These are phyloP conservation scores for Amblyjoppa proteus DNA, from an alignment of 2,888 invertebrate genomes.

Conservation along the genomic window DNA sequence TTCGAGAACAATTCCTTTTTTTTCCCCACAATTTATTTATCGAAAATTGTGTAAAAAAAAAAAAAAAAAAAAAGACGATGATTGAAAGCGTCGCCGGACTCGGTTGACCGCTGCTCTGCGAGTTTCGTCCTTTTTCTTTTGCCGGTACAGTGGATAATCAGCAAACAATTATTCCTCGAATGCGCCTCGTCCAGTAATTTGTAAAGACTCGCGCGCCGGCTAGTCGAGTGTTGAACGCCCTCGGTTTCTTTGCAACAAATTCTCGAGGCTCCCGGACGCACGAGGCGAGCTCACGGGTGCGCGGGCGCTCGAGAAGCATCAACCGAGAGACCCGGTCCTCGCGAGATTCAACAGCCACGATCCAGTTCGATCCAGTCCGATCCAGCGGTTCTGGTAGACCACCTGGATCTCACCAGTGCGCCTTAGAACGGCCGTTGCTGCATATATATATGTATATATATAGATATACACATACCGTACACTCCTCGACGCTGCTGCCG, in stretches of 20 bases:
- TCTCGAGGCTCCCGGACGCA: not conserved
- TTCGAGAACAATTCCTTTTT: not conserved
- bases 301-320: slow-evolving; percentile 23
- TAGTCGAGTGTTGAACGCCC: not conserved
- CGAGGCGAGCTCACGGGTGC: slow-evolving; percentile 18
- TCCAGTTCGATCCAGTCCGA: slow-evolving; percentile 80
- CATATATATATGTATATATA: not conserved
- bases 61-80: not conserved
- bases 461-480: not conserved
- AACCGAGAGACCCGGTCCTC: slow-evolving; percentile 65
- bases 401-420: slow-evolving; percentile 73
- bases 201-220: slow-evolving; percentile 5
- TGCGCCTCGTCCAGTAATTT: slow-evolving; percentile 38
- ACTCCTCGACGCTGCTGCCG: not conserved
- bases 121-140: not conserved
- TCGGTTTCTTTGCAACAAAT: slow-evolving; percentile 46
- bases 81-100: not conserved
- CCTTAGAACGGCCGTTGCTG: slow-evolving; percentile 5
- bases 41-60: not conserved
- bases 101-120: not conserved
- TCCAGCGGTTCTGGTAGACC: slow-evolving; percentile 72
- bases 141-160: not conserved
- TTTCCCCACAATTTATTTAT: not conserved
- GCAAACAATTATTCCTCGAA: slow-evolving; percentile 71
- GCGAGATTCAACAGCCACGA: slow-evolving; percentile 78